phyloP scores from a whole-genome alignment of 23 tunicate species.

The Oikopleura dioica region DNA sequence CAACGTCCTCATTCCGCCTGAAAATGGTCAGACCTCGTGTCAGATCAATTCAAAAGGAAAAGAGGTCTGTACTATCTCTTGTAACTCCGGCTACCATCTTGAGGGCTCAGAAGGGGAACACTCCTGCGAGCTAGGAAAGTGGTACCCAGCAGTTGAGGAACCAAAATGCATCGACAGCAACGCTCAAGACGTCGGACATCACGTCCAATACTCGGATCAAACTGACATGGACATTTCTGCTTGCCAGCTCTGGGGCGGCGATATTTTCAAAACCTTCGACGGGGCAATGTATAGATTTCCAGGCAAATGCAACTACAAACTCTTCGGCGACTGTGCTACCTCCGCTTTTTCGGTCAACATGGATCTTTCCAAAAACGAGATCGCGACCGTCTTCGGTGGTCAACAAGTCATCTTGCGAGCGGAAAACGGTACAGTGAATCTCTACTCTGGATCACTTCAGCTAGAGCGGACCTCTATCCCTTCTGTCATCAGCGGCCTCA shows the following conservation, averaged over 20 bases:
- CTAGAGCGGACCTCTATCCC: conserved; percentile 24
- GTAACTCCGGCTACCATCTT: too few species aligned
- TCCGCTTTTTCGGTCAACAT: conserved; percentile 24
- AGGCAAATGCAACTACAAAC: conserved; percentile 47
- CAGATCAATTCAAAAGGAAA: too few species aligned
- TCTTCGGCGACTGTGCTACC: conserved; percentile 26
- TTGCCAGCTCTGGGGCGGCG: conserved; percentile 40
- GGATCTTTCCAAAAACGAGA: conserved; percentile 16
- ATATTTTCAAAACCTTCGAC: conserved; percentile 49
- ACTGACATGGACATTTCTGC: too few species aligned
- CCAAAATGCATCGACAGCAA: too few species aligned
- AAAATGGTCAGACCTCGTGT: too few species aligned
- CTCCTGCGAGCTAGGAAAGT: too few species aligned
- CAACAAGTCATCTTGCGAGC: conserved; percentile 17
- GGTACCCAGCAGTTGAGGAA: too few species aligned
- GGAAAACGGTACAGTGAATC: neutral
- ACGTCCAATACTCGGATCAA: too few species aligned
- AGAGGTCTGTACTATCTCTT: too few species aligned
- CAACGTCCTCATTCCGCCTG: too few species aligned
- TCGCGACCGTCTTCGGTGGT: conserved; percentile 19
- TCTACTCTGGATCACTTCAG: neutral
- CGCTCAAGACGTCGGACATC: too few species aligned
- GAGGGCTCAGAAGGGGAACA: too few species aligned
- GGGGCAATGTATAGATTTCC: conserved; percentile 22
- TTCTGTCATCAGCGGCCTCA: conserved; percentile 21